Percentiles rank a stretch among this genome's conserved stretches.
phyloP scores from a whole-genome alignment of 2,888 invertebrate genomes.

The Tortrix viridana region DNA sequence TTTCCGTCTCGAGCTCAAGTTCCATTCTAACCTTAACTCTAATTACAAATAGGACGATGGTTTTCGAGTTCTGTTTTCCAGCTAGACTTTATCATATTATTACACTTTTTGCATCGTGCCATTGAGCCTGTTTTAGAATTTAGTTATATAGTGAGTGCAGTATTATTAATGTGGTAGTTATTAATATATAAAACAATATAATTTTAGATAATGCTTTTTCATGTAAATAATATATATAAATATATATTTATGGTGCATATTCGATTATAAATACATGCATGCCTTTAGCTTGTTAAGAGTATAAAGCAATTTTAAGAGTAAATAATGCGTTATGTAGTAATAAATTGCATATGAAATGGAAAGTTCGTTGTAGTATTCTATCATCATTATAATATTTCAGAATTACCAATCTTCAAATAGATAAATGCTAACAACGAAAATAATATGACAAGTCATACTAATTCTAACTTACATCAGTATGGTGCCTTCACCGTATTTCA shows the following conservation, averaged over 20 bases:
- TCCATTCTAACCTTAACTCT: neutral
- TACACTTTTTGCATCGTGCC: constrained; percentile 43
- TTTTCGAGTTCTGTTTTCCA: neutral
- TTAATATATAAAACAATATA: constrained; percentile 32
- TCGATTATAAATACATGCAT: constrained; percentile 4
- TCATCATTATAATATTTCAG: too few relatives aligned
- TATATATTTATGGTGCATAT: constrained; percentile 46
- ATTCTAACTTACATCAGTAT: too few relatives aligned
- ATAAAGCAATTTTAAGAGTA: neutral
- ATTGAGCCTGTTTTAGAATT: constrained; percentile 59
- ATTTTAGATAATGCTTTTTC: constrained; percentile 58
- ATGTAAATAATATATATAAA: constrained; percentile 36
- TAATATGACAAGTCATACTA: too few relatives aligned
- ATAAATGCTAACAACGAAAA: too few relatives aligned
- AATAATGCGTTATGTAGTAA: constrained; percentile 1
- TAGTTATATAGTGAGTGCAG: constrained; percentile 61
- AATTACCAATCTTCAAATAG: too few relatives aligned
- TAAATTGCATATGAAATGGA: neutral
- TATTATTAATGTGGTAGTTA: constrained; percentile 65
- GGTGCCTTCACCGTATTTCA: too few relatives aligned
- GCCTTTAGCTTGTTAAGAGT: constrained; percentile 25
- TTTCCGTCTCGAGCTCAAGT: neutral
- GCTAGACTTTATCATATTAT: neutral
- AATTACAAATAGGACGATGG: constrained; percentile 16
- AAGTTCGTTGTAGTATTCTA: constrained; percentile 11